Evolutionary conservation across 1,140 invertebrate genomes (phyloP).

Genomic region (Spodoptera litura): DNA sequence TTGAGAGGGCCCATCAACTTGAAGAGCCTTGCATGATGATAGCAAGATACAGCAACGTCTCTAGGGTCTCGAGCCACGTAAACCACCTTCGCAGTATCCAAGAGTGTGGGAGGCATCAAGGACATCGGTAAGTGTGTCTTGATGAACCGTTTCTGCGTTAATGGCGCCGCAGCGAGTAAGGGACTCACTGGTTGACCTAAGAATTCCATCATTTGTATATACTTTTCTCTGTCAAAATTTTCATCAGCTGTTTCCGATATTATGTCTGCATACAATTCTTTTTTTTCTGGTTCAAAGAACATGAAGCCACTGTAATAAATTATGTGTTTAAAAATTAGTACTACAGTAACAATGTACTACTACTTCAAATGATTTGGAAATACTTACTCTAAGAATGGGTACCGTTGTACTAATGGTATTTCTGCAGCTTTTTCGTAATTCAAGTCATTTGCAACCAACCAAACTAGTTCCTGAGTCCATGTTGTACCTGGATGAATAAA

Average conservation of each 20-base stretch:
- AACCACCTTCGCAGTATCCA: constrained; percentile 89
- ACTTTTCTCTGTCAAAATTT: constrained; percentile 6
- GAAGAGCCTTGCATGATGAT: constrained; percentile 91
- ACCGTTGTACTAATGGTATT: not conserved
- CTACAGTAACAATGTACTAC: not conserved
- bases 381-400: constrained; percentile 24
- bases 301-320: constrained; percentile 5
- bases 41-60: constrained; percentile 94
- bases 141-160: constrained; percentile 70
- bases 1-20: constrained; percentile 90
- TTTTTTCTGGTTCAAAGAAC: not conserved
- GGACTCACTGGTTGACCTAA: constrained; percentile 58
- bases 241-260: not conserved
- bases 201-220: not conserved
- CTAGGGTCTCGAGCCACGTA: constrained; percentile 94
- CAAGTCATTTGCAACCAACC: constrained; percentile 21
- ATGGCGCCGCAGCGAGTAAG: constrained; percentile 73
- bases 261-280: not conserved
- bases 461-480: constrained; percentile 38
- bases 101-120: constrained; percentile 89
- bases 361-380: not conserved
- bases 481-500: constrained; percentile 23
- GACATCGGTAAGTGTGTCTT: constrained; percentile 78
- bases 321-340: not conserved
- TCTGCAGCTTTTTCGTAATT: constrained; percentile 33